phyloP scores from a whole-genome alignment of 2,888 invertebrate species.

The Polyommatus icarus region DNA sequence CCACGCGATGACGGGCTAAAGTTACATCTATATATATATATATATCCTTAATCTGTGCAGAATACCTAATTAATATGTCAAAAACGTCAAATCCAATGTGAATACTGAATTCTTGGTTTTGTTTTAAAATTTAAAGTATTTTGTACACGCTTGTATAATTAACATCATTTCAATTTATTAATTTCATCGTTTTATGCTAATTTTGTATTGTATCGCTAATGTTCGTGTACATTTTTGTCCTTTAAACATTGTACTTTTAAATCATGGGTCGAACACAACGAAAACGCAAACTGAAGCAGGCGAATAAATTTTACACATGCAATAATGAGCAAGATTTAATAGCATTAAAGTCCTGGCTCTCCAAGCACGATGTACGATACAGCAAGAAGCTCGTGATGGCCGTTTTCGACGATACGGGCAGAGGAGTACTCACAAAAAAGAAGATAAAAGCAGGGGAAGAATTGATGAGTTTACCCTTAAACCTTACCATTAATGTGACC shows the following conservation, averaged over 20 bases:
- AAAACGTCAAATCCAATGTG: background rate
- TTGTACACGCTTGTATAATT: background rate
- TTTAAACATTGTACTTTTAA: conserved; percentile 5
- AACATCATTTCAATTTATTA: background rate
- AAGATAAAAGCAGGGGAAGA: conserved; percentile 78
- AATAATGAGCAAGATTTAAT: conserved; percentile 64
- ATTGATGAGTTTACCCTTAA: conserved; percentile 81
- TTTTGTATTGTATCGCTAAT: background rate
- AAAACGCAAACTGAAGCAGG: conserved; percentile 59
- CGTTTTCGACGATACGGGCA: conserved; percentile 84
- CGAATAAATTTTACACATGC: conserved; percentile 57
- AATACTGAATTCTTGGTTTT: no score
- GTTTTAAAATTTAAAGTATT: background rate
- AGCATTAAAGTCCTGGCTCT: conserved; percentile 78
- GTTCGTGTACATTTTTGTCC: background rate
- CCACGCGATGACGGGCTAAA: no score
- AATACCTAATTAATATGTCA: no score
- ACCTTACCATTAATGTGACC: conserved; percentile 80
- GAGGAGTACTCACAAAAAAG: conserved; percentile 85
- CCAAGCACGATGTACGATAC: conserved; percentile 77
- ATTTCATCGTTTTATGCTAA: background rate
- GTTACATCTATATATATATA: no score
- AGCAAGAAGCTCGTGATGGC: conserved; percentile 79
- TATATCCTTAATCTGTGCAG: no score
- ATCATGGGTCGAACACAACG: conserved; percentile 78